Evolutionary conservation across 1,140 invertebrate genomes (phyloP), one percentile per base, ranked within the genome.

Genomic region (Pissodes strobi): DNA sequence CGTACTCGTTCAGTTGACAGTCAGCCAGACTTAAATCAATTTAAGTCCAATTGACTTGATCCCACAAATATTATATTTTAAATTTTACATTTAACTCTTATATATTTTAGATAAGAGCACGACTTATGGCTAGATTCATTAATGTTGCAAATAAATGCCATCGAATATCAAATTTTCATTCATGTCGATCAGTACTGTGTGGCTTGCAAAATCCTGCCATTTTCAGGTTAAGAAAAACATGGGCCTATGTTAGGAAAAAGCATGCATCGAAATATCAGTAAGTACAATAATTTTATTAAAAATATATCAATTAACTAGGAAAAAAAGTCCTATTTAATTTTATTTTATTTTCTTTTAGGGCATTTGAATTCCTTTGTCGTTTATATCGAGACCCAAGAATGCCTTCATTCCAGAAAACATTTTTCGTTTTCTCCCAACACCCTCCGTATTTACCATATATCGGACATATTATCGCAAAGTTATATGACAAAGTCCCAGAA

Each of bases 101-200:
- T 4, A 19, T 37, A 2, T 62, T 59, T 46, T 69, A 82, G 69
- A 75, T 79, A 37, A 77, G 84, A 55, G 78, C 82, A 3, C 76
- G 82, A 64, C 70, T 84, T 2, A 72, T 85, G 2, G 78, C 80
- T 5, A 79, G 83, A 45, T 79, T 83, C 18, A 80, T 85, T 21
- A 84, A 82, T 41, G 78, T 80, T 1, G 83, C 83, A 2, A 73
- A 81, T 18, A 84, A 84, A 59, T 84, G 83, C 51, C 75, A 80
- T 53, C 57, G 64, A 3, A 75, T 82, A 18, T 79, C 79, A 0
- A 85, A 85, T 68, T 83, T 82, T 65, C 82, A 85, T 45, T 84
- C 83, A 1, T 83, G 80, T 34, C 76, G 77, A 55, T 83, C 80
- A 15, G 79, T 86, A 23, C 51, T 86, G 38, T 72, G 76, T n/a